These are phyloP conservation scores for Drosophila paulistorum DNA, from an alignment of 1,140 invertebrate genomes.

Conservation along the genomic window DNA sequence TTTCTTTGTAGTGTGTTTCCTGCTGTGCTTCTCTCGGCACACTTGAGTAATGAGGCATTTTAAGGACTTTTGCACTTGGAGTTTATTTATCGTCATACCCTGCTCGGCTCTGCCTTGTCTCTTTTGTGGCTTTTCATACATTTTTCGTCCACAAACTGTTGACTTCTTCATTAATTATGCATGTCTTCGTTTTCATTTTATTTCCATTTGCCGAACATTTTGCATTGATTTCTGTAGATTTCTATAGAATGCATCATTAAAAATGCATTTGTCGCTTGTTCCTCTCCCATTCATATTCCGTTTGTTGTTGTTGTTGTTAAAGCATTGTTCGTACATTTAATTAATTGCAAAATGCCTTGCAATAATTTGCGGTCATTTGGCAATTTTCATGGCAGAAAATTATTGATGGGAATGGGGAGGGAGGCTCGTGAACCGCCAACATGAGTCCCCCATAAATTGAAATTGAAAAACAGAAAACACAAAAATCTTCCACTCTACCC, in stretches of 20 bases:
- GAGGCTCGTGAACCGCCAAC: not conserved
- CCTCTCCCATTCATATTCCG: not conserved
- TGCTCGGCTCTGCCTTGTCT: not conserved
- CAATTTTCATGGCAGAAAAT: slow-evolving; percentile 16
- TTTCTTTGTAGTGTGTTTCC: slow-evolving; percentile 5
- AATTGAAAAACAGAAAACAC: slow-evolving; percentile 5
- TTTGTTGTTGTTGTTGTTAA: slow-evolving; percentile 15
- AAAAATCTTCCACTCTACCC: not conserved
- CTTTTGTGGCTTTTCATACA: not conserved
- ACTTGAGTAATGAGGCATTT: slow-evolving; percentile 48
- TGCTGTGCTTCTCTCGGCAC: not conserved
- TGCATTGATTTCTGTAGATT: slow-evolving; percentile 54
- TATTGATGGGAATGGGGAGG: slow-evolving; percentile 17
- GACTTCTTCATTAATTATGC: slow-evolving; percentile 58
- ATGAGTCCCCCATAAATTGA: not conserved
- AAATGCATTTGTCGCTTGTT: slow-evolving; percentile 66
- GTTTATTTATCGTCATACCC: not conserved
- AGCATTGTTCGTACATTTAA: slow-evolving; percentile 67
- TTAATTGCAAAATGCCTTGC: slow-evolving; percentile 51
- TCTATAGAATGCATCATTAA: slow-evolving; percentile 62
- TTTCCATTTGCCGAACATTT: slow-evolving; percentile 1
- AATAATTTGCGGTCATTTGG: slow-evolving; percentile 45
- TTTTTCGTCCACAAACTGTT: slow-evolving; percentile 47
- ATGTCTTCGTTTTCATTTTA: slow-evolving; percentile 15
- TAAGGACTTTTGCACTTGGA: slow-evolving; percentile 28